Evolutionary conservation across 2,113 vertebrate species (phyloP).

Genomic region (Hemiprocne comata): DNA sequence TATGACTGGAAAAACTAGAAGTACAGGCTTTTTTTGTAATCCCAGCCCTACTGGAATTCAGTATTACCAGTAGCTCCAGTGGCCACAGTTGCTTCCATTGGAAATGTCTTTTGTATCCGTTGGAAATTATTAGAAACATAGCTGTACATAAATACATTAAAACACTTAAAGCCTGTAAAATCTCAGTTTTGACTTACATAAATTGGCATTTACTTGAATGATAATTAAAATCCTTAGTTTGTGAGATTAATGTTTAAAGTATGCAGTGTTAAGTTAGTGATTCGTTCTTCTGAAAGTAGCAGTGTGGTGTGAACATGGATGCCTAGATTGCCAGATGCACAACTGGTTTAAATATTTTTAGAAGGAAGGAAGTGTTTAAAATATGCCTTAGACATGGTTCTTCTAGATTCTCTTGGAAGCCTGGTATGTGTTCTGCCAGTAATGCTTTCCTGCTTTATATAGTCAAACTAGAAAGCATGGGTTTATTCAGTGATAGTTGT

Average conservation of each 20-base stretch:
- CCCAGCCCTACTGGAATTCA: not conserved
- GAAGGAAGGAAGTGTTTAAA: not conserved
- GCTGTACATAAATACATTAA: not conserved
- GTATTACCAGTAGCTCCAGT: not conserved
- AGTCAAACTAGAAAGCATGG: not conserved
- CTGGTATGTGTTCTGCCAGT: not conserved
- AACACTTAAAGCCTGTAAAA: not conserved
- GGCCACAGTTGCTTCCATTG: not conserved
- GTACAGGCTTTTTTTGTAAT: not conserved
- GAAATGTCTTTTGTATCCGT: not conserved
- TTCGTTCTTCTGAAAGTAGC: not conserved
- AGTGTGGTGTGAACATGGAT: rapidly evolving
- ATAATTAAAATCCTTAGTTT: not conserved
- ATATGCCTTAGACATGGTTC: not conserved
- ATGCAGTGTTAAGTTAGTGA: not conserved
- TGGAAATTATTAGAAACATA: not conserved
- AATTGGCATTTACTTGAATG: not conserved
- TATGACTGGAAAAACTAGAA: not conserved
- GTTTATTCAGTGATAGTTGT: not conserved
- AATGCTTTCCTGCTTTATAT: not conserved
- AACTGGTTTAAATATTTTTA: not conserved
- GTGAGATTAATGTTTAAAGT: not conserved
- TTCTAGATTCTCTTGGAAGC: not conserved
- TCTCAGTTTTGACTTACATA: not conserved
- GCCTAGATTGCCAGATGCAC: not conserved